Conservation (phyloP, 2,888 invertebrate species). For the Coelopa pilipes region DNA sequence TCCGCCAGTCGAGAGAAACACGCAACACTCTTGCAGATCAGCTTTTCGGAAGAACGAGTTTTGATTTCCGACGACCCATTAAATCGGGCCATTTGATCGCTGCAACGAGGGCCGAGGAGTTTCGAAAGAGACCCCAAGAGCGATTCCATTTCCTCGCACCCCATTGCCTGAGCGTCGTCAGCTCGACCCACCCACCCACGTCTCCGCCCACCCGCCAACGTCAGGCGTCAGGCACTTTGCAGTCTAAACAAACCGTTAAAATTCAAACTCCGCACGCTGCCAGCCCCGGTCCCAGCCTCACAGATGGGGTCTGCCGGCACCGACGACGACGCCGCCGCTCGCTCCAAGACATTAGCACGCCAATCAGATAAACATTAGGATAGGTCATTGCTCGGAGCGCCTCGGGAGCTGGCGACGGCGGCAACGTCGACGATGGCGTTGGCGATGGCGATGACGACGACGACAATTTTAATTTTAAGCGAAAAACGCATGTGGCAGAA, state of each 20-base stretch:
- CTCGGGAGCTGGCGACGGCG: too few species aligned
- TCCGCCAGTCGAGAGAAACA: too few species aligned
- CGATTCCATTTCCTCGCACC: too few species aligned
- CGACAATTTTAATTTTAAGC: conserved; percentile 28
- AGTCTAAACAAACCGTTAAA: conserved; percentile 7
- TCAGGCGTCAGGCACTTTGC: too few species aligned
- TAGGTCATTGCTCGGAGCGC: conserved; percentile 47
- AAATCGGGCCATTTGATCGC: too few species aligned
- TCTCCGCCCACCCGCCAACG: not conserved
- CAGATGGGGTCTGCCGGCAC: not conserved
- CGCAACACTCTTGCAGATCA: too few species aligned
- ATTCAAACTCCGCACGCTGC: not conserved
- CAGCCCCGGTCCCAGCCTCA: not conserved
- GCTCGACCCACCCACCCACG: not conserved
- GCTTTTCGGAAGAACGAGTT: too few species aligned
- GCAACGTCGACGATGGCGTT: not conserved
- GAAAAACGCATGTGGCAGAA: conserved; percentile 44
- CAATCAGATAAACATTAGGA: conserved; percentile 41
- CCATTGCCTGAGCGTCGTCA: not conserved
- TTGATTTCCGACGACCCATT: too few species aligned
- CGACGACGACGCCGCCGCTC: too few species aligned
- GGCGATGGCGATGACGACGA: not conserved
- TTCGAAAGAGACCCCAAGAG: too few species aligned
- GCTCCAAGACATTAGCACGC: not conserved
- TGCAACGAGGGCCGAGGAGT: too few species aligned